A percentile compares a stretch with the other conserved stretches of the same genome.
Evolutionary conservation across 2,888 invertebrate species (phyloP).

Genomic region (Steinernema hermaphroditum): DNA sequence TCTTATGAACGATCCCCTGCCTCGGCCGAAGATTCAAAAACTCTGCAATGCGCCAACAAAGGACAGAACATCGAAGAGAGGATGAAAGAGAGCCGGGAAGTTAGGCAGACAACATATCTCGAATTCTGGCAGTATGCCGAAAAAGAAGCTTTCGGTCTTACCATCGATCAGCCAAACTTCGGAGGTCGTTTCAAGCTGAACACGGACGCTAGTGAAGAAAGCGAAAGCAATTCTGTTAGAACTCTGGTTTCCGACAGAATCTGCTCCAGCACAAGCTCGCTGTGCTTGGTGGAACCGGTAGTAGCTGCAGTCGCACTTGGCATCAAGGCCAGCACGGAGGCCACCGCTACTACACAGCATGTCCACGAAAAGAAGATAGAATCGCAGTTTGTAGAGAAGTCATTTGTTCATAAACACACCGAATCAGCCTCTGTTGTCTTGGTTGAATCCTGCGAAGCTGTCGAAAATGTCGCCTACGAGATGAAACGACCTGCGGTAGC

Average conservation of each 20-base stretch:
- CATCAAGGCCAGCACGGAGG: not conserved
- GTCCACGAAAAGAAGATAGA: not conserved
- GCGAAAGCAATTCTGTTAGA: slow-evolving; percentile 23
- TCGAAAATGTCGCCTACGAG: slow-evolving; percentile 48
- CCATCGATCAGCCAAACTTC: slow-evolving; percentile 32
- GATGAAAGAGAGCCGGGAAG: slow-evolving; percentile 49
- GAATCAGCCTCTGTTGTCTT: slow-evolving; percentile 27
- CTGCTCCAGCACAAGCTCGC: not conserved
- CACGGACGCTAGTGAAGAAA: slow-evolving; percentile 46
- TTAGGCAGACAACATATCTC: slow-evolving; percentile 36
- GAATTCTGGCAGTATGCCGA: slow-evolving; percentile 33
- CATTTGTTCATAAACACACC: not conserved
- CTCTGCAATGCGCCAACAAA: slow-evolving; percentile 44
- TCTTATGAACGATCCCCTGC: not conserved
- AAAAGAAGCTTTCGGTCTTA: slow-evolving; percentile 3
- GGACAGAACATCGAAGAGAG: slow-evolving; percentile 38
- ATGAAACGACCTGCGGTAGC: slow-evolving; percentile 32
- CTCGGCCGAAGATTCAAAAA: not conserved
- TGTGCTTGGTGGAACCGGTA: not conserved
- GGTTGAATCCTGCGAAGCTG: slow-evolving; percentile 48
- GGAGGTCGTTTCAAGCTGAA: slow-evolving; percentile 44
- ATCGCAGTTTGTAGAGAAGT: not conserved
- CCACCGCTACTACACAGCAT: too few species aligned
- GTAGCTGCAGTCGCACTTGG: not conserved
- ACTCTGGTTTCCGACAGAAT: slow-evolving; percentile 6